Base-by-base conservation (phyloP, 30 jellyfish, hydroid and myxozoan species). In the Aurelia aurita complex sp. Pacific region DNA sequence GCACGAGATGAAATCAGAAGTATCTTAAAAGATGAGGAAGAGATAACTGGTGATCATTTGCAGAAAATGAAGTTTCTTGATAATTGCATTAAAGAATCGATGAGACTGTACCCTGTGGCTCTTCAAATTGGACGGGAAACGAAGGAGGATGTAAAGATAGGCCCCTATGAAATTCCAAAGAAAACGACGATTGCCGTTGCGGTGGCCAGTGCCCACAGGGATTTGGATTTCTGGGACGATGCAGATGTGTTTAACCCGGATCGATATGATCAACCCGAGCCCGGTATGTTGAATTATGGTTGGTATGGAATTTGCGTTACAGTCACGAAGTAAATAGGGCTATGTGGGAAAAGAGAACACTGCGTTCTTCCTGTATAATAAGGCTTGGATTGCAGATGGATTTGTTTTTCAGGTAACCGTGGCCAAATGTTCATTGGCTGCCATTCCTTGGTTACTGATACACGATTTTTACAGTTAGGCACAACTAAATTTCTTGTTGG, bases 31-130 rank as follows among this genome's bases (percentile, higher is more conserved):
- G 70, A 61, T 12, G 34, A 61, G 13, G 70, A 61, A 23, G 34
- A 61, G 34, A 61, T 61, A n/a, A 23, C 29, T 16, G 29, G 29
- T 13, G 70, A 61, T 4, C 34, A 61, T 61, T 23, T 61, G 29
- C 34, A 61, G 34, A 61, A 68, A 68, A 68, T 68, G 79, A 68
- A 68, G 65, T 68, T 16, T 14, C 53, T 68, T 19, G 79, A 68
- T 10, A 32, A 40, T 32, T 34, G 53, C 32, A 68, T 68, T 16
- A 68, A 68, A 40, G 79, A 68, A 35, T 68, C 79, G 12, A 15
- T 68, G 79, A 33, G 54, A 10, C 1, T 33, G 32, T 68, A 68
- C 79, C 79, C 54, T 5, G 53, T 14, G 2, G 79, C 8, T 5
- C 19, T 14, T n/a, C 32, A n/a, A 17, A 5, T n/a, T 61, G 70